A percentile compares a stretch with the other conserved stretches of the same genome.
These are phyloP conservation scores for Euclidia mi DNA, from an alignment of 2,888 invertebrate species.

Conservation along the genomic window DNA sequence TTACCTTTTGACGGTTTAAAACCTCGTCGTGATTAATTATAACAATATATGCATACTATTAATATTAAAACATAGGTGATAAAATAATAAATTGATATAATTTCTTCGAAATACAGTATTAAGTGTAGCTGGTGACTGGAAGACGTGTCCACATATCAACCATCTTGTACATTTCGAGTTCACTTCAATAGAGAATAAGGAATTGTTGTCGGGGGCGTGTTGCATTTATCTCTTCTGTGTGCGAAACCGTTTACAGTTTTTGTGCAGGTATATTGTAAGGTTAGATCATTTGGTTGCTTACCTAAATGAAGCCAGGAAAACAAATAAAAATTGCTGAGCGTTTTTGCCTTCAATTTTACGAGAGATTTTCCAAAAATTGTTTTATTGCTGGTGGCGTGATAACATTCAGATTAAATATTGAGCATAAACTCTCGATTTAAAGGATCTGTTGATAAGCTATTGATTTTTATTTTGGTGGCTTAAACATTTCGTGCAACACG, in stretches of 20 bases:
- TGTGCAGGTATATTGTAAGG: too few relatives aligned
- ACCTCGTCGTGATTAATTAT: background rate
- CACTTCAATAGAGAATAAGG: conserved; percentile 54
- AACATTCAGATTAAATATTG: too few relatives aligned
- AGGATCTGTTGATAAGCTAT: too few relatives aligned
- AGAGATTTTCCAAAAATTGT: too few relatives aligned
- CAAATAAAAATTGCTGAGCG: too few relatives aligned
- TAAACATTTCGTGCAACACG: conserved; percentile 8
- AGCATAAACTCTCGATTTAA: too few relatives aligned
- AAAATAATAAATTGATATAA: background rate
- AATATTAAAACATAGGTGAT: background rate
- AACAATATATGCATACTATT: background rate
- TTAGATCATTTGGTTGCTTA: too few relatives aligned
- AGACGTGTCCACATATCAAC: conserved; percentile 51
- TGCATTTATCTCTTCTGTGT: background rate
- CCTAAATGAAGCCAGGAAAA: too few relatives aligned
- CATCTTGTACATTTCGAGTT: conserved; percentile 45
- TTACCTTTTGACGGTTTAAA: too few relatives aligned
- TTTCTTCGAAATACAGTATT: too few relatives aligned
- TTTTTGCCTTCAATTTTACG: too few relatives aligned
- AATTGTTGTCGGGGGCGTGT: conserved; percentile 23
- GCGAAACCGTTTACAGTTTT: background rate
- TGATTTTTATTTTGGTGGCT: background rate
- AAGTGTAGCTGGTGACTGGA: conserved; percentile 12
- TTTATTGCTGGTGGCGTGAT: too few relatives aligned